phyloP scores from a whole-genome alignment of 2,888 invertebrate genomes.

The Acronicta leporina region DNA sequence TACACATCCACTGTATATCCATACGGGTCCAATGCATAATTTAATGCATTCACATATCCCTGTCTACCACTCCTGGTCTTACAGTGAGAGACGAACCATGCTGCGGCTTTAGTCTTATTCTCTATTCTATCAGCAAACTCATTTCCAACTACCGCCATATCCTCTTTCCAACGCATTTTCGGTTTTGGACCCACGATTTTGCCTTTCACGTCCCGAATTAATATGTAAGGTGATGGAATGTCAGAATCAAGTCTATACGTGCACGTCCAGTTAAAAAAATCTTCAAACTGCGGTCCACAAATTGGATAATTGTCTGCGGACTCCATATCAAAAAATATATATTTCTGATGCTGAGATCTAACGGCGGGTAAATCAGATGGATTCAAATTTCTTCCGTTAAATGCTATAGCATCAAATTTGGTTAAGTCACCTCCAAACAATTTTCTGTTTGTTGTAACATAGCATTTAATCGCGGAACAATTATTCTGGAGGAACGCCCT shows the following conservation, averaged over 20 bases:
- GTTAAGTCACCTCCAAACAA: slow-evolving; percentile 63
- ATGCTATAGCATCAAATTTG: slow-evolving; percentile 76
- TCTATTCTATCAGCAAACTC: slow-evolving; percentile 58
- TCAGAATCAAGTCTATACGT: slow-evolving; percentile 83
- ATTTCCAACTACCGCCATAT: slow-evolving; percentile 62
- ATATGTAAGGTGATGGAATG: slow-evolving; percentile 74
- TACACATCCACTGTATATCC: slow-evolving; percentile 84
- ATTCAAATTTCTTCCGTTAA: slow-evolving; percentile 74
- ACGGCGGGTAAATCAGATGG: slow-evolving; percentile 61
- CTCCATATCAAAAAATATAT: slow-evolving; percentile 80
- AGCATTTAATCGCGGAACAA: slow-evolving; percentile 76
- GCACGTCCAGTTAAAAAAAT: slow-evolving; percentile 82
- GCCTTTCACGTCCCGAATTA: slow-evolving; percentile 67
- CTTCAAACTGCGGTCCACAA: slow-evolving; percentile 69
- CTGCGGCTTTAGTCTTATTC: slow-evolving; percentile 78
- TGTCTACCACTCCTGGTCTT: slow-evolving; percentile 67
- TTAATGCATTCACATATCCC: slow-evolving; percentile 63
- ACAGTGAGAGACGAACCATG: slow-evolving; percentile 85
- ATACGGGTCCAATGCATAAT: slow-evolving; percentile 63
- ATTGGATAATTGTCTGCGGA: slow-evolving; percentile 79
- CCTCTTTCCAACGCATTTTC: slow-evolving; percentile 41
- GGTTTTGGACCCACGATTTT: slow-evolving; percentile 73
- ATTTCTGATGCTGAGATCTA: slow-evolving; percentile 75
- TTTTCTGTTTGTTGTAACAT: slow-evolving; percentile 67
- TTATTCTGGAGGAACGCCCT: slow-evolving; percentile 74